Conservation (phyloP, 2,113 vertebrate species). For the Ornithorhynchus anatinus region DNA sequence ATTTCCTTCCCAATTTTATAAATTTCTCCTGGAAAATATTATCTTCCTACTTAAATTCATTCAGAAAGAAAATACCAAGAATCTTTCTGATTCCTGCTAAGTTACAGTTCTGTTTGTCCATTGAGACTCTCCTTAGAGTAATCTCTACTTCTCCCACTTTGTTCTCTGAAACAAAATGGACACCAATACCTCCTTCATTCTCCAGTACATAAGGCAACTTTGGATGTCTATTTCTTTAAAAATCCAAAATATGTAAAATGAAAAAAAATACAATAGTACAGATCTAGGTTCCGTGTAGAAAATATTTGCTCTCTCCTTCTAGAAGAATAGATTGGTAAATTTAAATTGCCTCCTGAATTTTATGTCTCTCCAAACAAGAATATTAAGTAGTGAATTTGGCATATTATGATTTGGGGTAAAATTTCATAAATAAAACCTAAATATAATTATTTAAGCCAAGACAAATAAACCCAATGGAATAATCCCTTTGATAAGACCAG, state of each 20-base stretch:
- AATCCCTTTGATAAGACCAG: no score
- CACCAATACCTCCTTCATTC: background rate
- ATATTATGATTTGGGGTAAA: conserved; percentile 5
- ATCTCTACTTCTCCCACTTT: background rate
- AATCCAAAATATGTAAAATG: conserved; percentile 5
- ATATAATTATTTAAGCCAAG: no score
- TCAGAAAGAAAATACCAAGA: background rate
- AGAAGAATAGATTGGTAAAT: background rate
- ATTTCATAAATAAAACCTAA: background rate
- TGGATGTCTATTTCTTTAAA: background rate
- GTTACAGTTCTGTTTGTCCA: background rate
- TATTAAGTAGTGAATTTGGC: background rate
- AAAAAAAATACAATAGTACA: background rate
- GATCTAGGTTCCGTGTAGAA: background rate
- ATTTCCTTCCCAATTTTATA: background rate
- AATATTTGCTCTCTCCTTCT: background rate
- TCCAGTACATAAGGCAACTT: background rate
- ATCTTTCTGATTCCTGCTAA: no score
- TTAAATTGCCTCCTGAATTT: background rate
- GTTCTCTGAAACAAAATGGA: background rate
- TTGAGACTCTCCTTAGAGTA: background rate
- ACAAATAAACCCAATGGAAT: background rate
- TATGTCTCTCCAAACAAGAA: background rate
- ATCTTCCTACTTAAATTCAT: background rate
- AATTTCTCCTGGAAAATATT: background rate